phyloP scores from a whole-genome alignment of 2,797 vertebrate species.

The Chelon auratus region DNA sequence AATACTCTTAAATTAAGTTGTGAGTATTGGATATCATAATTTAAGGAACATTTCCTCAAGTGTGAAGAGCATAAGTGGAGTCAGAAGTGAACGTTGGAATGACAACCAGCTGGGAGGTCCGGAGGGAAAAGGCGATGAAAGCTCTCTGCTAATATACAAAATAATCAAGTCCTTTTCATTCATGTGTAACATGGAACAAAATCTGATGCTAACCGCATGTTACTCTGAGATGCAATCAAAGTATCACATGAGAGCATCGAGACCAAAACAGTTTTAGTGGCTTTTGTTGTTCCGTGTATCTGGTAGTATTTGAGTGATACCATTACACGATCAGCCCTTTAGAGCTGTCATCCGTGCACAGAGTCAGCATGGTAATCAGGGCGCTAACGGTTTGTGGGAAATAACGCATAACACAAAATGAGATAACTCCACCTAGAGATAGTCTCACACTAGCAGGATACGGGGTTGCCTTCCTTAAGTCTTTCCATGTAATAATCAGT shows the following conservation, averaged over 20 bases:
- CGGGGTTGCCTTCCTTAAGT: slow-evolving; percentile 44
- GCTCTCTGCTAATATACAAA: slow-evolving; percentile 65
- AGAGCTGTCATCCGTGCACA: slow-evolving; percentile 36
- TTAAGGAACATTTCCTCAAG: slow-evolving; percentile 65
- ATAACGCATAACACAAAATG: slow-evolving; percentile 44
- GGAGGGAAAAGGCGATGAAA: slow-evolving; percentile 60
- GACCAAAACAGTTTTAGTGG: slow-evolving; percentile 47
- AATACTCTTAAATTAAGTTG: slow-evolving; percentile 6
- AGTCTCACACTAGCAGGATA: slow-evolving; percentile 44
- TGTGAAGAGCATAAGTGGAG: slow-evolving; percentile 69
- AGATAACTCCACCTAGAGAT: slow-evolving; percentile 51
- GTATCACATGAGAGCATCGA: slow-evolving; percentile 55
- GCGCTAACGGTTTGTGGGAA: slow-evolving; percentile 53
- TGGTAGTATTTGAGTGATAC: slow-evolving; percentile 39
- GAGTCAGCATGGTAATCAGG: slow-evolving; percentile 43
- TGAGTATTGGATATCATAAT: slow-evolving; percentile 47
- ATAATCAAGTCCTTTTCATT: slow-evolving; percentile 70
- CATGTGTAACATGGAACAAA: slow-evolving; percentile 67
- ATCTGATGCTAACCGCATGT: slow-evolving; percentile 71
- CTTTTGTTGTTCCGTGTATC: slow-evolving; percentile 49
- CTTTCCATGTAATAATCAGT: slow-evolving; percentile 68
- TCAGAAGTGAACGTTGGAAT: slow-evolving; percentile 61
- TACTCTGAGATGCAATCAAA: slow-evolving; percentile 65
- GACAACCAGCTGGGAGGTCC: slow-evolving; percentile 73
- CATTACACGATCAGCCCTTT: slow-evolving; percentile 43